phyloP scores from a whole-genome alignment of 2,888 invertebrate species.

The Carabus problematicus region DNA sequence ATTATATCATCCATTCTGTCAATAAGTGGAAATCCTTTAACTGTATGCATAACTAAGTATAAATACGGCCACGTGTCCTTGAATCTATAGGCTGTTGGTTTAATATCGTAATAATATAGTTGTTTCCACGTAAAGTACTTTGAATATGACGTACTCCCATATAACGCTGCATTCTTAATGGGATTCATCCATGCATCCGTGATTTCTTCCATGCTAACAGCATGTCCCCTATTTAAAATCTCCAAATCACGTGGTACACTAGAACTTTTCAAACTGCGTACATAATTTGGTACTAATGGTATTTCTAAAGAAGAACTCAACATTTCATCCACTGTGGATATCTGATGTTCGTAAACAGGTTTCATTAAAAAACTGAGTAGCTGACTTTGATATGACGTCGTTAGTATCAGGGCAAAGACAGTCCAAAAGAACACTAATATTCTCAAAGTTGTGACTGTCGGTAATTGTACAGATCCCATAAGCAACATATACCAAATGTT shows the following conservation, averaged over 20 bases:
- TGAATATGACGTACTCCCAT: background rate
- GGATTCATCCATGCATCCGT: background rate
- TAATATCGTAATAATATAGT: background rate
- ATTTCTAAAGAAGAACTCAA: conserved; percentile 25
- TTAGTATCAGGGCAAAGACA: conserved; percentile 26
- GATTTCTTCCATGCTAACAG: background rate
- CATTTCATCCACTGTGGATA: conserved; percentile 32
- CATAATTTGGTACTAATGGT: too few relatives aligned
- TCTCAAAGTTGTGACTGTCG: conserved; percentile 9
- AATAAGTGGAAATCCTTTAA: background rate
- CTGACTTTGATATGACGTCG: conserved; percentile 34
- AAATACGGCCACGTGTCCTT: background rate
- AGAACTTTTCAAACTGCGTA: too few relatives aligned
- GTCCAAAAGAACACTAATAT: conserved; percentile 32
- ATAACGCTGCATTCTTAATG: background rate
- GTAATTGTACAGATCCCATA: background rate
- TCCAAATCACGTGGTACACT: too few relatives aligned
- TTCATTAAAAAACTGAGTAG: conserved; percentile 34
- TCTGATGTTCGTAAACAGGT: conserved; percentile 41
- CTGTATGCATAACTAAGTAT: background rate
- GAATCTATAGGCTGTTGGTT: background rate
- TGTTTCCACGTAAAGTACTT: background rate
- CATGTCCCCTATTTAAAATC: background rate
- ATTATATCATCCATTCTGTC: background rate
- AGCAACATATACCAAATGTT: conserved; percentile 7